phyloP scores from a whole-genome alignment of 1,140 invertebrate genomes.

The Holcopasites calliopsidis region DNA sequence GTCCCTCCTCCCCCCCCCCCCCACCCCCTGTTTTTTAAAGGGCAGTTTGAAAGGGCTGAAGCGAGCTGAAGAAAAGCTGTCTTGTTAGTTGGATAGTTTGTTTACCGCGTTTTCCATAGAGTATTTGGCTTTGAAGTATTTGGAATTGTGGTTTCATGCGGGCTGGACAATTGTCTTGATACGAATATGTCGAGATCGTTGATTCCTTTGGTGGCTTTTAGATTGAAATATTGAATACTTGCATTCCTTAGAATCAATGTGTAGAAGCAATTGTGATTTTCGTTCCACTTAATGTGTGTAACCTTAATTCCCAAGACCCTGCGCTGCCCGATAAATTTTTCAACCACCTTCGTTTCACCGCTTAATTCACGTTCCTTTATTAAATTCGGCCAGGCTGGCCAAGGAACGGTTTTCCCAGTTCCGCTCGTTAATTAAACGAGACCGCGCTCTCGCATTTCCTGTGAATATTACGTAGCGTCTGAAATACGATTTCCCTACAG shows the following conservation, averaged over 20 bases:
- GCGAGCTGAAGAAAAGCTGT: not conserved
- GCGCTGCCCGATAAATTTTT: constrained; percentile 23
- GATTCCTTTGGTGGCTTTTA: no score
- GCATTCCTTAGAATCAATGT: no score
- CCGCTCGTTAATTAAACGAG: constrained; percentile 35
- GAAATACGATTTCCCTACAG: constrained; percentile 1
- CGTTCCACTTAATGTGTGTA: no score
- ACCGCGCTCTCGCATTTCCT: not conserved
- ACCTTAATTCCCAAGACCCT: not conserved
- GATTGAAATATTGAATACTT: no score
- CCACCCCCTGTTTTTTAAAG: not conserved
- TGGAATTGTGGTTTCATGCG: not conserved
- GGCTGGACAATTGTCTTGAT: not conserved
- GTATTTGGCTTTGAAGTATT: not conserved
- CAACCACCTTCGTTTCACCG: not conserved
- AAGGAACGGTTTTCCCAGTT: not conserved
- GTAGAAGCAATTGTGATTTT: no score
- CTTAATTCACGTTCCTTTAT: constrained; percentile 30
- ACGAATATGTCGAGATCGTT: no score
- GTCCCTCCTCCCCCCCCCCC: not conserved
- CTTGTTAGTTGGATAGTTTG: not conserved
- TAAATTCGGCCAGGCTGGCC: not conserved
- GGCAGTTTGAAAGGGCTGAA: not conserved
- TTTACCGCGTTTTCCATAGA: not conserved
- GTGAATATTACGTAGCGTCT: not conserved